phyloP scores from a whole-genome alignment of 2,797 vertebrate species.

The Halcyon smyrnensis region DNA sequence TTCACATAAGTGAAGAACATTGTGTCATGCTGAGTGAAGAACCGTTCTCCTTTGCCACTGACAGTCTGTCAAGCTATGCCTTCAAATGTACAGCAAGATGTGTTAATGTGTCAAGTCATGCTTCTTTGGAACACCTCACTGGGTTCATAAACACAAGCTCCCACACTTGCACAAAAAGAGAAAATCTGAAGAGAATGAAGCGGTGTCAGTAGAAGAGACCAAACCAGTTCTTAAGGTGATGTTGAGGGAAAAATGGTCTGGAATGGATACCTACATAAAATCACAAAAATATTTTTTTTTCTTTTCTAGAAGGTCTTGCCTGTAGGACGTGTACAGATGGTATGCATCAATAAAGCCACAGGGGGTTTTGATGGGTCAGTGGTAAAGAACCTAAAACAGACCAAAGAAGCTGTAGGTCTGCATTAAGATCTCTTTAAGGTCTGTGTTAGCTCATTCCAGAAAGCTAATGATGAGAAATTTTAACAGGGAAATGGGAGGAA shows the following conservation, averaged over 20 bases:
- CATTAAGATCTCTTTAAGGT: neutral
- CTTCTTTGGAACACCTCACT: constrained; percentile 38
- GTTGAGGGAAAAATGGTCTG: neutral
- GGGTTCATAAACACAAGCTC: constrained; percentile 17
- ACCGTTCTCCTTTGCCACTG: neutral
- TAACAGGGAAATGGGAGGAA: neutral
- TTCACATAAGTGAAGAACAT: neutral
- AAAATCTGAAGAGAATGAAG: neutral
- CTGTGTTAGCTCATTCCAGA: neutral
- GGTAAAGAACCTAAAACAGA: neutral
- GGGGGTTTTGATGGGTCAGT: neutral
- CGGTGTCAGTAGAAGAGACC: neutral
- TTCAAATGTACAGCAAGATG: neutral
- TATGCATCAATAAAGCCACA: neutral
- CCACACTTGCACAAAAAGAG: neutral
- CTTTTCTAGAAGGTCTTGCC: neutral
- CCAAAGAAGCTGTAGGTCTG: neutral
- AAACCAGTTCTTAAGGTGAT: neutral
- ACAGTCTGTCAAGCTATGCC: neutral
- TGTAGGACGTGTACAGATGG: neutral
- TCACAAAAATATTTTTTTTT: neutral
- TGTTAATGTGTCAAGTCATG: constrained; percentile 43
- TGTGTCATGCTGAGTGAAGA: constrained; percentile 33
- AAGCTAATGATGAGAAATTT: neutral
- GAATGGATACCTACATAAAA: neutral